Conservation (phyloP, 2,113 vertebrate genomes). For the Pygoscelis antarcticus region DNA sequence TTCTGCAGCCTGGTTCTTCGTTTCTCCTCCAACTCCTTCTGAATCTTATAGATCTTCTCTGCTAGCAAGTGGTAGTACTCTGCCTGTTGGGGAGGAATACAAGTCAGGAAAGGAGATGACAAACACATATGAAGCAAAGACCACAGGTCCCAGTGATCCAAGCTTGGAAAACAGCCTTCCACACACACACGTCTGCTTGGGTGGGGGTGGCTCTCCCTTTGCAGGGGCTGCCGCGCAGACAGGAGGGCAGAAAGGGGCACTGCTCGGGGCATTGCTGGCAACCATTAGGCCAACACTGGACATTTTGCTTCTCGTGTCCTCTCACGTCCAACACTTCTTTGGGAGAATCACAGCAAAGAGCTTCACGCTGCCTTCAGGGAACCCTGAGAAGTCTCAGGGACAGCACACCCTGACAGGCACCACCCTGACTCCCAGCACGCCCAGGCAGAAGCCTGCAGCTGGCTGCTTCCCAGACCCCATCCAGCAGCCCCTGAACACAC, state of each 20-base stretch:
- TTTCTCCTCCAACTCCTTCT: slow-evolving; percentile 96
- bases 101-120: not conserved
- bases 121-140: not conserved
- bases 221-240: not conserved
- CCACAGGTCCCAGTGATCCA: not conserved
- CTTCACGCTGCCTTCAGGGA: not conserved
- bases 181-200: not conserved
- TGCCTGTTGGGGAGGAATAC: slow-evolving; percentile 75
- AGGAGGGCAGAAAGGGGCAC: not conserved
- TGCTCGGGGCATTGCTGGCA: not conserved
- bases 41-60: slow-evolving; percentile 98
- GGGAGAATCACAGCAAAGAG: not conserved
- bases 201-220: not conserved
- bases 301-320: not conserved
- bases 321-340: rapidly evolving
- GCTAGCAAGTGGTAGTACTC: slow-evolving; percentile 97
- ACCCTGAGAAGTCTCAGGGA: not conserved
- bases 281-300: not conserved
- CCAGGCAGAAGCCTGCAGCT: not conserved
- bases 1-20: slow-evolving; percentile 93
- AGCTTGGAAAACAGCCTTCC: not conserved
- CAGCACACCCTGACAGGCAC: not conserved
- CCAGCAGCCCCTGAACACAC: not conserved
- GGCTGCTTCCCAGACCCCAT: not conserved
- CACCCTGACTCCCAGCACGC: not conserved